phyloP scores from a whole-genome alignment of 2,113 vertebrate genomes.

The Scartelaos histophorus region DNA sequence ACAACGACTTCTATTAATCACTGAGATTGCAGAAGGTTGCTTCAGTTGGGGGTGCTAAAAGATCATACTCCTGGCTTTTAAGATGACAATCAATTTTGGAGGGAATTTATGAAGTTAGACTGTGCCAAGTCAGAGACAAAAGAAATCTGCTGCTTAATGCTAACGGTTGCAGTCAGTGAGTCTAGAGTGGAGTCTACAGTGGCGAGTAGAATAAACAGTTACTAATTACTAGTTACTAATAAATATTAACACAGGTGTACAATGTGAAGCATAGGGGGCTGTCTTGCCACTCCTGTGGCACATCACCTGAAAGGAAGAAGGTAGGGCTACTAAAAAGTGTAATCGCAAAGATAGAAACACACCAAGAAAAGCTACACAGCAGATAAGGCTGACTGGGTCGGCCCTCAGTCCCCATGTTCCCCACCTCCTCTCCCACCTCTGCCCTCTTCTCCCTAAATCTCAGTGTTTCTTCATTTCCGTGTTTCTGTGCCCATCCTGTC shows the following conservation, averaged over 20 bases:
- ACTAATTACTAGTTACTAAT: too few relatives aligned
- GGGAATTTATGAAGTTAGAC: background rate
- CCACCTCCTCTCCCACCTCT: conserved; percentile 24
- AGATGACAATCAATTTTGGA: background rate
- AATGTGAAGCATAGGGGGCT: too few relatives aligned
- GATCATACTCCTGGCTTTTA: background rate
- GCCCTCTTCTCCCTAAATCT: conserved; percentile 14
- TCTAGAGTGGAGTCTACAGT: too few relatives aligned
- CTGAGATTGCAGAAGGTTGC: background rate
- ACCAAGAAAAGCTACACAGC: background rate
- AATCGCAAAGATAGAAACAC: background rate
- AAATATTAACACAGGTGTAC: background rate
- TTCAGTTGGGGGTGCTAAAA: background rate
- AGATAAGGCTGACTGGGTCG: background rate
- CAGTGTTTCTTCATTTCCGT: conserved; percentile 10
- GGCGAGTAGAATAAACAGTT: background rate
- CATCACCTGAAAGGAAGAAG: too few relatives aligned
- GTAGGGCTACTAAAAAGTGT: too few relatives aligned
- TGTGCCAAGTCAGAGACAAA: background rate
- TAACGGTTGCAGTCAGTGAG: background rate
- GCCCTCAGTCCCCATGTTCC: background rate
- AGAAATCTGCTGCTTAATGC: background rate
- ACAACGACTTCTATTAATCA: background rate
- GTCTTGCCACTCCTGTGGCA: too few relatives aligned
- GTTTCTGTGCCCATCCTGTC: conserved; percentile 32